A percentile compares a stretch with the other conserved stretches of the same genome.
Evolutionary conservation across 1,140 invertebrate genomes (phyloP).

Genomic region (Delia radicum): DNA sequence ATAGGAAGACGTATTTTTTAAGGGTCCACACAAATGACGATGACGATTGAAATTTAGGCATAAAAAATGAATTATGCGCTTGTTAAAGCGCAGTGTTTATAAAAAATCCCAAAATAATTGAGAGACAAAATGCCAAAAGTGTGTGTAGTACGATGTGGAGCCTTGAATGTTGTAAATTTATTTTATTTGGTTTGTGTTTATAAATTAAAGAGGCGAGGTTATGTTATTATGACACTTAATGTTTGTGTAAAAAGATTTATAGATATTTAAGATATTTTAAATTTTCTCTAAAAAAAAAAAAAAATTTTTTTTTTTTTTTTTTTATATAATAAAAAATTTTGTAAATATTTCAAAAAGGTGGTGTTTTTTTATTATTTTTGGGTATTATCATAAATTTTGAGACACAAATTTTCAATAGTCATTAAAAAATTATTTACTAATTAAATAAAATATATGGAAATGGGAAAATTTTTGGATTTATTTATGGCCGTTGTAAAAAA

Average conservation of each 20-base stretch:
- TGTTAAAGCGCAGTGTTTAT: not conserved
- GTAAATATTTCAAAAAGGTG: not conserved
- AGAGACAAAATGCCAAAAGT: slow-evolving; percentile 1
- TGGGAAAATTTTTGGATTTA: not conserved
- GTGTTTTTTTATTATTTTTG: not conserved
- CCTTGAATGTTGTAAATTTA: not conserved
- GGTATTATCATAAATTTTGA: not conserved
- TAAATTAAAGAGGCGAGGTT: slow-evolving; percentile 17
- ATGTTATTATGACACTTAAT: slow-evolving; percentile 22
- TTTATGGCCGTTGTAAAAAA: not conserved
- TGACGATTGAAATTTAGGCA: slow-evolving; percentile 6
- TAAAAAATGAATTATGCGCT: slow-evolving; percentile 21
- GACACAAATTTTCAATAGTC: not conserved
- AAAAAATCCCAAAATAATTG: slow-evolving; percentile 10
- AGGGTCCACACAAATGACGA: not conserved
- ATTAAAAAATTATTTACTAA: not conserved
- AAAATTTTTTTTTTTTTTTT: not conserved
- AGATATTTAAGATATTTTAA: slow-evolving; percentile 4
- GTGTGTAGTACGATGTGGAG: not conserved
- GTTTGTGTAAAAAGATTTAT: slow-evolving; percentile 16
- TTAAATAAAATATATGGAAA: not conserved
- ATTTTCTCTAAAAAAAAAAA: not conserved
- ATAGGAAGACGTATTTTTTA: not conserved
- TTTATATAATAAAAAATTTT: not conserved
- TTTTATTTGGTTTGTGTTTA: not conserved